Evolutionary conservation across 2,888 invertebrate species (phyloP), one percentile per base, ranked within the genome.

Genomic region (Lasioglossum calceatum): DNA sequence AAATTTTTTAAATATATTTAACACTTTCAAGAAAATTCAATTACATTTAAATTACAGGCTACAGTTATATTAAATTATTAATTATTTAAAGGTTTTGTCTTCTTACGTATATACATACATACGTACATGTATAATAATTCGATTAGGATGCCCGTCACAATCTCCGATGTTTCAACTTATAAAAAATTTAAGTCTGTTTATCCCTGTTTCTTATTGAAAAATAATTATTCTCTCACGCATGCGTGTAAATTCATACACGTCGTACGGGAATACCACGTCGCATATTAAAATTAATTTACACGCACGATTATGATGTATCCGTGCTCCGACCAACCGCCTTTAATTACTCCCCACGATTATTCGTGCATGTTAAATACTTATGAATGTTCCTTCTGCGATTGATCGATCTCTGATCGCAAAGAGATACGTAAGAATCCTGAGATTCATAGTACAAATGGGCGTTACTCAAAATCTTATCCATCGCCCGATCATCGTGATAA

Each of bases 301-400:
- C 77, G 32, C n/a, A 23, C 39, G 50, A 67, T 81, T 54, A 36
- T 50, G 72, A 76, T 10, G 44, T 71, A 75, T 27, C 50, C 64
- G 19, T 58, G 70, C 23, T 42, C 70, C 32, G 67, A 61, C 39
- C 77, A 71, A 77, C 61, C 64, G 44, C 23, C 64, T 72, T 64
- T 86, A 86, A 86, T 86, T 78, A 84, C 72, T 23, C 23, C 47
- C 54, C 19, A 27, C 58, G 67, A 86, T 81, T 81, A n/a, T 75
- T 76, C 75, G 71, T 67, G 61, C 75, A 27, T 32, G 64, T 36
- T 64, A 50, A 61, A 58, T 76, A 61, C 75, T 67, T 61, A 36
- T 54, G 64, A 36, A 32, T 71, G 71, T 61, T n/a, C 36, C 54
- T 4, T 12, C n/a, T 27, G 23, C 75, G 54, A 71, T 79, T 78